Evolutionary conservation across 1,140 invertebrate genomes (phyloP), one percentile per base, ranked within the genome.

Genomic region (Rhynchophorus ferrugineus): DNA sequence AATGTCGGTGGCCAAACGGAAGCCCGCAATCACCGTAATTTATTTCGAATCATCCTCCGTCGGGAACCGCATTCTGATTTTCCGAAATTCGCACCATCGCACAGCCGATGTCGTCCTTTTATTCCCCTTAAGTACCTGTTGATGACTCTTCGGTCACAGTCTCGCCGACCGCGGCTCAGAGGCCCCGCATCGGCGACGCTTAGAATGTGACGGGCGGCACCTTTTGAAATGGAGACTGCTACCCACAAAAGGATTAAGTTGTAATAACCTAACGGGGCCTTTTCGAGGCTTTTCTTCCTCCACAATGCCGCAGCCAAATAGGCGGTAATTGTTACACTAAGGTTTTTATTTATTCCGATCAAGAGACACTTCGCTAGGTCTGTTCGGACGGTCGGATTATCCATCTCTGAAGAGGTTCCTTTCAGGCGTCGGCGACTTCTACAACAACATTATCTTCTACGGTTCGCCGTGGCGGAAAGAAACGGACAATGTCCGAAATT

Each of bases 191-290:
- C 17, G 14, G 35, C 17, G 17, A 1, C n/a, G 5, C 3, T 14
- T 38, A 39, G 38, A 41, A 20, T 41, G 38, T 41, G 17, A 41
- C 11, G 5, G 16, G 14, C 18, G 17, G 7, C 38, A 6, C 6
- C 17, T 18, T 41, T 41, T 41, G 38, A 41, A n/a, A 41, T 41
- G 17, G 38, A 41, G 20, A 41, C 38, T 18, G 20, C 9, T 18
- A 20, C 5, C 14, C 38, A 41, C 38, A 41, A 41, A 41, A 41
- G 38, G 38, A 41, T 41, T 41, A 17, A 18, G 19, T 19, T 17
- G 5, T 20, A 41, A 18, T 9, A 41, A 18, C 3, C 20, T 41
- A 17, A 17, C 14, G 18, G 2, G 17, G 18, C 2, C 5, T 11
- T 17, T 41, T 41, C 11, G 11, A 20, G 2, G 17, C 38, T n/a